Conservation (phyloP, 2,113 vertebrate species). For the Halcyon malimbica region DNA sequence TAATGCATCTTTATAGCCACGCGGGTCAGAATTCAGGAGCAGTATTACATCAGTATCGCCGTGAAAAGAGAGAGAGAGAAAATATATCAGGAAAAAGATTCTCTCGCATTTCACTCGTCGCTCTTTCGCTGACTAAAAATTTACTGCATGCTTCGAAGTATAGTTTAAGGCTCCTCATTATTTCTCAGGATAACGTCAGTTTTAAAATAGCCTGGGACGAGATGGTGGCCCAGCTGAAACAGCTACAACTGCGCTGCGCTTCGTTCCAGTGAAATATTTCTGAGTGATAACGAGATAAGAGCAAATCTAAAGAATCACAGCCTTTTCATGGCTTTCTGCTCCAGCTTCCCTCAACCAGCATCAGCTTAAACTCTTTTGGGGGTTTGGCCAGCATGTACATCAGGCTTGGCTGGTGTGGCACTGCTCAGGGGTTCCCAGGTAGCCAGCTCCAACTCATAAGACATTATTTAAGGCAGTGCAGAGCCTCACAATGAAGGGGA, state of each 20-base stretch:
- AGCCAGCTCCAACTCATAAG: not conserved
- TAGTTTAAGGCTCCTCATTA: constrained; percentile 24
- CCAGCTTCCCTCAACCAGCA: not conserved
- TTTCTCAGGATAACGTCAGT: constrained; percentile 2
- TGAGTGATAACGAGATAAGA: not conserved
- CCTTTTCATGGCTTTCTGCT: not conserved
- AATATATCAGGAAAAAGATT: not conserved
- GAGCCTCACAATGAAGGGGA: not conserved
- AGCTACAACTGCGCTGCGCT: fast-evolving
- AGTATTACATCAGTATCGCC: not conserved
- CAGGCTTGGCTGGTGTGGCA: not conserved
- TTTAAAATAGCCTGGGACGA: not conserved
- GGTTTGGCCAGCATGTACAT: fast-evolving
- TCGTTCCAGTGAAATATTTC: not conserved
- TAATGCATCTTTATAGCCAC: constrained; percentile 31
- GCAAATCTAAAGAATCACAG: not conserved
- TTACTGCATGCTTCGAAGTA: not conserved
- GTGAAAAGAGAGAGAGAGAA: not conserved
- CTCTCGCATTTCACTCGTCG: not conserved
- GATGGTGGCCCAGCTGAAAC: not conserved
- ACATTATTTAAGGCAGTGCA: not conserved
- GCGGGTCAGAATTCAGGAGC: not conserved
- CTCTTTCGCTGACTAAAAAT: constrained; percentile 14
- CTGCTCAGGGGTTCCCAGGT: fast-evolving
- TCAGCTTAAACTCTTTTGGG: not conserved